Base-by-base conservation (phyloP, 2,797 vertebrate genomes). In the Acipenser oxyrinchus region DNA sequence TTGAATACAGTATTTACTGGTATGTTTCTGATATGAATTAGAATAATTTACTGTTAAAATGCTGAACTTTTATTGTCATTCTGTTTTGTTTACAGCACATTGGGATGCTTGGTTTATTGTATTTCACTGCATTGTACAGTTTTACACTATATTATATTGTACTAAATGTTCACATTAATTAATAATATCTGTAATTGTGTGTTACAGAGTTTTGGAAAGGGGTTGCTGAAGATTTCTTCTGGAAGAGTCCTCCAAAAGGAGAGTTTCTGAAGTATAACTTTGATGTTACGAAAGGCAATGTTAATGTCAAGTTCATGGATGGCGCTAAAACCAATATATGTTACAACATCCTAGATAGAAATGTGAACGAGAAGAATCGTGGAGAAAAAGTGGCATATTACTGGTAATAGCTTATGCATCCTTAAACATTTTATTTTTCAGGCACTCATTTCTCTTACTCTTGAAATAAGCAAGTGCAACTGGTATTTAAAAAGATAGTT, bases 261-360 rank as follows among this genome's bases (percentile, higher is more conserved):
- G 80, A 77, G 55, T 75, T 89, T 68, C 74, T 92, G 71, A 85
- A 88, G 70, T 84, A 91, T 73, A 93, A 93, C 80, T 93, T 93
- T 64, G 88, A 92, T 58, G 77, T 90, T 68, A 89, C 86, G 5
- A 90, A 90, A 75, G 91, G 86, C 13, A 82, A 73, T 68, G 69
- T 93, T 69, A 89, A 81, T 68, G 71, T 91, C 66, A 91, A 90
- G 69, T 93, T 82, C 76, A 89, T 92, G 90, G 89, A 91, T 72
- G 91, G 89, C 61, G 90, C 90, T 66, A 90, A 87, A 78, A 93
- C 91, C 72, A 93, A 93, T 75, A 83, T 93, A 5, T 93, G 91
- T 77, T 92, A 92, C 75, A 93, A 93, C 12, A 75, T 91, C 67
- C 76, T 93, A 71, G 91, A 93, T 81, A 80, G 88, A 68, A 89